Percentiles rank a stretch among this genome's conserved stretches.
phyloP scores from a whole-genome alignment of 2,888 invertebrate species.

The Panopea generosa region DNA sequence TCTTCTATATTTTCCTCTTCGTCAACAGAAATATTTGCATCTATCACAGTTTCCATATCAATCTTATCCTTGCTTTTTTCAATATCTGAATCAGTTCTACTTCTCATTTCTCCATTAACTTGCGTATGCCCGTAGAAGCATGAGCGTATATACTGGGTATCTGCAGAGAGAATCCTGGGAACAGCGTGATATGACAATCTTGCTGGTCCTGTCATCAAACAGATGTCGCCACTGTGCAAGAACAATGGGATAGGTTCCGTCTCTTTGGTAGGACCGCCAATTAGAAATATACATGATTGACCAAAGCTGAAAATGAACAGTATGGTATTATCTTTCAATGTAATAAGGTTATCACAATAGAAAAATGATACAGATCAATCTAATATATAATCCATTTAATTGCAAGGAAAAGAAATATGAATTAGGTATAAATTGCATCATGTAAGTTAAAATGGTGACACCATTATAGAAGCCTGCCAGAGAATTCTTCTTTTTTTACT shows the following conservation, averaged over 20 bases:
- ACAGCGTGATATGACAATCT: conserved; percentile 97
- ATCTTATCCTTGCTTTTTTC: neutral
- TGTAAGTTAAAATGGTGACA: too few relatives aligned
- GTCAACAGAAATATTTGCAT: neutral
- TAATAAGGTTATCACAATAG: too few relatives aligned
- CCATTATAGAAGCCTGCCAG: too few relatives aligned
- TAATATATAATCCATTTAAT: too few relatives aligned
- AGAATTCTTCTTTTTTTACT: too few relatives aligned
- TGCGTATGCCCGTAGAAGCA: conserved; percentile 64
- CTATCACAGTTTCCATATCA: conserved; percentile 3
- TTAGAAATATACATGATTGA: conserved; percentile 96
- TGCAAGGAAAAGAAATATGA: too few relatives aligned
- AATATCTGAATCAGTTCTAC: neutral
- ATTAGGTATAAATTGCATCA: too few relatives aligned
- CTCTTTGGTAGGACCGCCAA: conserved; percentile 91
- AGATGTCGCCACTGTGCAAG: conserved; percentile 95
- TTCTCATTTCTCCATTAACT: neutral
- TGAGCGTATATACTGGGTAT: conserved; percentile 19
- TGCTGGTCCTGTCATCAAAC: conserved; percentile 94
- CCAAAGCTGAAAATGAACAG: conserved; percentile 97
- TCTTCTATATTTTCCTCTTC: neutral
- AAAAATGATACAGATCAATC: too few relatives aligned
- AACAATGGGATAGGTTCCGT: conserved; percentile 87
- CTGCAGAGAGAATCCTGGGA: conserved; percentile 89
- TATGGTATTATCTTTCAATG: too few relatives aligned